These are phyloP conservation scores for Eulemur rubriventer DNA, from an alignment of 2,797 vertebrate species.

Conservation along the genomic window DNA sequence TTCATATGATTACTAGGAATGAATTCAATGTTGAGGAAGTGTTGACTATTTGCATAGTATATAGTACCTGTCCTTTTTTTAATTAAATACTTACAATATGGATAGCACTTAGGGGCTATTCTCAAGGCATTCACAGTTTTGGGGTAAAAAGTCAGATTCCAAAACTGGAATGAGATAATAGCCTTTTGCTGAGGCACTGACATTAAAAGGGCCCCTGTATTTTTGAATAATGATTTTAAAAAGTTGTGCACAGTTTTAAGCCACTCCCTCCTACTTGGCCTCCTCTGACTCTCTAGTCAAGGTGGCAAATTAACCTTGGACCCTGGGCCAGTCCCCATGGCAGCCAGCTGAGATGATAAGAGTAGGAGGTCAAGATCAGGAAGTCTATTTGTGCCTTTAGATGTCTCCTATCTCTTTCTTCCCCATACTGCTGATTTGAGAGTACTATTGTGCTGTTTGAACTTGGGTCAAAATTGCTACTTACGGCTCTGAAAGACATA, in stretches of 20 bases:
- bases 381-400: not conserved
- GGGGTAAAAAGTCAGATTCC: not conserved
- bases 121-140: not conserved
- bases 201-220: not conserved
- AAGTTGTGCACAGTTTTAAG: not conserved
- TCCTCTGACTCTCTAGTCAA: not conserved
- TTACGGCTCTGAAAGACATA: not conserved
- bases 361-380: not conserved
- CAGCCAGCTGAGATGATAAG: not conserved
- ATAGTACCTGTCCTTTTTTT: not conserved
- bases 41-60: not conserved
- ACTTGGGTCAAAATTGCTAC: not conserved
- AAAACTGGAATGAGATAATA: not conserved
- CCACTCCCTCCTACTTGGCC: not conserved
- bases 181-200: not conserved
- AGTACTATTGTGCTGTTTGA: not conserved
- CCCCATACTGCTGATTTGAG: not conserved
- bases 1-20: not conserved
- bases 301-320: not conserved
- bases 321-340: not conserved
- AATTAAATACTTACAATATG: not conserved
- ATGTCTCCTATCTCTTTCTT: not conserved
- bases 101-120: not conserved
- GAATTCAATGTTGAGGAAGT: not conserved
- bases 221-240: constrained; percentile 16